Conservation (phyloP, 2,888 invertebrate genomes). For the Halictus ligatus region DNA sequence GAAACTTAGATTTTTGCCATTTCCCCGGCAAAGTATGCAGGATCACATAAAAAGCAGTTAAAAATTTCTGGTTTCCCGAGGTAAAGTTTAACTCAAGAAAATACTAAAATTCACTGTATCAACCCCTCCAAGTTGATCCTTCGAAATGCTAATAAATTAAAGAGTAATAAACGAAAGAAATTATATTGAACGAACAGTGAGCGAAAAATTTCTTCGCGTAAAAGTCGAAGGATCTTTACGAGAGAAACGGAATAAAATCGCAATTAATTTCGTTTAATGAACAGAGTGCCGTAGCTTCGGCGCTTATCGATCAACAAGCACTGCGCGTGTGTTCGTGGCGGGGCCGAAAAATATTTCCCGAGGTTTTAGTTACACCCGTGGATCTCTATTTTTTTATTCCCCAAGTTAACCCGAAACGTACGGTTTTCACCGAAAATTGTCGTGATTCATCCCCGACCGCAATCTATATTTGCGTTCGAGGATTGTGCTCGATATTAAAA, state of each 20-base stretch:
- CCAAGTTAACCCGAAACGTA: neutral
- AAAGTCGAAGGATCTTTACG: neutral
- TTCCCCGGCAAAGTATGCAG: no score
- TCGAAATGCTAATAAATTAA: no score
- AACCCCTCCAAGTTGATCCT: no score
- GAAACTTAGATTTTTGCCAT: no score
- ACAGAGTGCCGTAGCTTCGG: neutral
- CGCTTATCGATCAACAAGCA: neutral
- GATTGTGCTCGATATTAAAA: slow-evolving; percentile 66
- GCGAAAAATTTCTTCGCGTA: neutral
- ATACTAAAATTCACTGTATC: no score
- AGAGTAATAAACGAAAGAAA: no score
- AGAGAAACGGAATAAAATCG: neutral
- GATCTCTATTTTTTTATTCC: neutral
- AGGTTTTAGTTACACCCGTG: neutral
- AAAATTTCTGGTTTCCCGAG: no score
- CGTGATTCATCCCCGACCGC: slow-evolving; percentile 46
- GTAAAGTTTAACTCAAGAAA: no score
- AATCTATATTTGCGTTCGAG: slow-evolving; percentile 66
- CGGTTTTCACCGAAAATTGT: slow-evolving; percentile 30
- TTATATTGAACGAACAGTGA: no score
- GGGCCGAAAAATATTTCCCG: neutral
- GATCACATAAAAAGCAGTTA: no score
- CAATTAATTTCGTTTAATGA: neutral
- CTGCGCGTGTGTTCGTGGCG: neutral